phyloP scores from a whole-genome alignment of 2,797 vertebrate genomes.

The Micropoecilia bifurca region DNA sequence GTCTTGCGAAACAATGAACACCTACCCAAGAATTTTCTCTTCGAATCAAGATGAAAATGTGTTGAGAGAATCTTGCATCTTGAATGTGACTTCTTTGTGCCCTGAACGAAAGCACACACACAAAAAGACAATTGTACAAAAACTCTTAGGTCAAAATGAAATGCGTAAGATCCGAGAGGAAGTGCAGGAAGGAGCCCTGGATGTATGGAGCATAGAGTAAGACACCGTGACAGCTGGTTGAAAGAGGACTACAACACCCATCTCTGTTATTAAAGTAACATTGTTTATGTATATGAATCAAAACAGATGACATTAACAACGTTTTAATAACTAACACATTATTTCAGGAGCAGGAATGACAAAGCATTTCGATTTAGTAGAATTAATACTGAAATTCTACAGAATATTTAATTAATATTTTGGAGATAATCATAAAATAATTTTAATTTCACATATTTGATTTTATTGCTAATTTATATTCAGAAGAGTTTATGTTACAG shows the following conservation, averaged over 20 bases:
- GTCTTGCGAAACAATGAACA: conserved; percentile 29
- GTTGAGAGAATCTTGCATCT: conserved; percentile 43
- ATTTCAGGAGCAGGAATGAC: not conserved
- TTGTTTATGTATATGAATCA: not conserved
- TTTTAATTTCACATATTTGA: not conserved
- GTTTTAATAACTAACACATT: not conserved
- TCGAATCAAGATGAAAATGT: conserved; percentile 35
- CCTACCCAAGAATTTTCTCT: conserved; percentile 45
- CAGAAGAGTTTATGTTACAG: not conserved
- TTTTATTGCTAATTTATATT: not conserved
- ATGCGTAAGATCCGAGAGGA: not conserved
- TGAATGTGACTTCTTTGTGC: conserved; percentile 37
- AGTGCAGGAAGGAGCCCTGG: too few species aligned
- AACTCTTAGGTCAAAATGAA: not conserved
- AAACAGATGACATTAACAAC: not conserved
- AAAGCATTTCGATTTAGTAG: not conserved
- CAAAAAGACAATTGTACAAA: not conserved
- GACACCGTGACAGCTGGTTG: not conserved
- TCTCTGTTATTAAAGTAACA: not conserved
- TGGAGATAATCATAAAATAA: not conserved
- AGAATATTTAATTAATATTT: not conserved
- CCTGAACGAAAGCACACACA: conserved; percentile 37
- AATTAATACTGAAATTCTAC: too few species aligned
- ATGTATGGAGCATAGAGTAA: not conserved
- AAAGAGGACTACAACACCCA: not conserved